Evolutionary conservation across 2,888 invertebrate genomes (phyloP).

Genomic region (Ptilodon capucinus): DNA sequence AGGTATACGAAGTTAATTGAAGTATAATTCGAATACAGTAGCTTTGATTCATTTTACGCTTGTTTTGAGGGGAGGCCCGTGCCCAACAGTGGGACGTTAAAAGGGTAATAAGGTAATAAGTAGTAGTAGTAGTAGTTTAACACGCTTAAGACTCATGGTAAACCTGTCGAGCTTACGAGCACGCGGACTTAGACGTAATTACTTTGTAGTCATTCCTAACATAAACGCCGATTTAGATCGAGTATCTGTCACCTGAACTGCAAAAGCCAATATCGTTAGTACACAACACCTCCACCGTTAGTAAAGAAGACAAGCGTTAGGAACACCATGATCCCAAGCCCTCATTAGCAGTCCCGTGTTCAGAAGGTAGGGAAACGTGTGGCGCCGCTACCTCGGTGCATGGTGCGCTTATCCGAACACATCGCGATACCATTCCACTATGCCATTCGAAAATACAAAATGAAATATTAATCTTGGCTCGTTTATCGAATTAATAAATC

Average conservation of each 20-base stretch:
- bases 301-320: slow-evolving; percentile 50
- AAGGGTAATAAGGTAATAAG: too few relatives aligned
- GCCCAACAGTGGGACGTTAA: too few relatives aligned
- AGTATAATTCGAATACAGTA: too few relatives aligned
- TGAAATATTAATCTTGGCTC: slow-evolving; percentile 60
- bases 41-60: too few relatives aligned
- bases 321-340: slow-evolving; percentile 53
- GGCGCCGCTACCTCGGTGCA: slow-evolving; percentile 70
- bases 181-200: background rate
- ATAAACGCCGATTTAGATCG: background rate
- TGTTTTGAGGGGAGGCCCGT: too few relatives aligned
- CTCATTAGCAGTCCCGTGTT: slow-evolving; percentile 37
- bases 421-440: slow-evolving; percentile 54
- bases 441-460: slow-evolving; percentile 58
- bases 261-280: slow-evolving; percentile 24
- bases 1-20: too few relatives aligned
- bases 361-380: slow-evolving; percentile 46
- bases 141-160: too few relatives aligned
- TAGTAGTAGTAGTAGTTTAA: background rate
- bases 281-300: slow-evolving; percentile 29
- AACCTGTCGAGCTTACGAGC: too few relatives aligned
- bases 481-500: slow-evolving; percentile 72
- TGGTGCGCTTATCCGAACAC: slow-evolving; percentile 77
- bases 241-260: slow-evolving; percentile 24
- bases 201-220: too few relatives aligned